Conservation (phyloP, 2,113 vertebrate genomes). For the Sula dactylatra region DNA sequence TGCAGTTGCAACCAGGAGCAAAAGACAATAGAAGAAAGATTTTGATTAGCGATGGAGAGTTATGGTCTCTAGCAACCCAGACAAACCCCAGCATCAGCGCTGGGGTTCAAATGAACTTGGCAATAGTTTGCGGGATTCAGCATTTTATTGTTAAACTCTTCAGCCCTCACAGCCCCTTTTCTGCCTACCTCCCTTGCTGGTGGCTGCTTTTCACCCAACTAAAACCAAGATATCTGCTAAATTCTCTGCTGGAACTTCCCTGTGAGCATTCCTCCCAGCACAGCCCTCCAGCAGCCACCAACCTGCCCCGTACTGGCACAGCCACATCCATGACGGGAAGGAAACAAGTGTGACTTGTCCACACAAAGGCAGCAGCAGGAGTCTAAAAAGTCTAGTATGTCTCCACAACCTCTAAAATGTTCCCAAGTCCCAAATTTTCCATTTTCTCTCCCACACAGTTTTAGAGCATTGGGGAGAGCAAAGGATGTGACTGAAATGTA, state of each 20-base stretch:
- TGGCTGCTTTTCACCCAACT: neutral
- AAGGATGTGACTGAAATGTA: neutral
- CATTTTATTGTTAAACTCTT: neutral
- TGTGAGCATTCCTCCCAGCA: neutral
- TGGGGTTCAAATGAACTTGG: neutral
- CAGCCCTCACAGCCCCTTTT: neutral
- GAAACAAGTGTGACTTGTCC: rapidly evolving
- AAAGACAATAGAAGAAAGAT: rapidly evolving
- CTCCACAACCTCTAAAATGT: neutral
- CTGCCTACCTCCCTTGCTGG: neutral
- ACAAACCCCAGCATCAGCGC: neutral
- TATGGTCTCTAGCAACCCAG: neutral
- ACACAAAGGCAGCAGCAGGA: neutral
- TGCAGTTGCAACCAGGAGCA: neutral
- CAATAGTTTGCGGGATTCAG: neutral
- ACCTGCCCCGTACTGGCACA: rapidly evolving
- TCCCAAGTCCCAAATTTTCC: neutral
- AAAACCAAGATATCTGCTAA: neutral
- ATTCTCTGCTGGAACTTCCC: neutral
- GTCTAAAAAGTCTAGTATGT: neutral
- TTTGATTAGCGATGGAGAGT: neutral
- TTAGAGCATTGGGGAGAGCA: neutral
- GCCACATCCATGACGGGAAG: rapidly evolving
- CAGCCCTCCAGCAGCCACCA: neutral
- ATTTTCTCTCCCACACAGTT: rapidly evolving